Conservation (phyloP, 2,113 vertebrate genomes). For the Cisticola juncidis region DNA sequence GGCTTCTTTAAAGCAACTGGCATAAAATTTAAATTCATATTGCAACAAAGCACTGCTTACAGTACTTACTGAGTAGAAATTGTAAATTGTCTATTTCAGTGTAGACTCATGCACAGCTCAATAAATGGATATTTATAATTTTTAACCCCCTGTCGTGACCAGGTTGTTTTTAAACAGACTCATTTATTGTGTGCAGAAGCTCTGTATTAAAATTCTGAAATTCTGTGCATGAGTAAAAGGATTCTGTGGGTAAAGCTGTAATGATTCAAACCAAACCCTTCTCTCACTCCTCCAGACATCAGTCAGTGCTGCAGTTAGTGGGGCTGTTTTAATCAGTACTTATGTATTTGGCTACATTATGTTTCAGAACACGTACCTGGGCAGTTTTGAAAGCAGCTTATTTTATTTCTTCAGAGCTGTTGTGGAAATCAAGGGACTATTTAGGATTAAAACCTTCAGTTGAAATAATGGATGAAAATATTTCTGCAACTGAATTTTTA, state of each 20-base stretch:
- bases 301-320: not conserved
- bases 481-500: not conserved
- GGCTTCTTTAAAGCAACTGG: not conserved
- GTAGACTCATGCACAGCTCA: not conserved
- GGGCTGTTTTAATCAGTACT: not conserved
- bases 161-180: not conserved
- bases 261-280: not conserved
- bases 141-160: not conserved
- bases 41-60: not conserved
- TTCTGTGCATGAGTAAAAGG: not conserved
- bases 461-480: not conserved
- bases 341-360: not conserved
- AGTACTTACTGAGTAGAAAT: not conserved
- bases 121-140: not conserved
- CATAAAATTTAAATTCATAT: not conserved
- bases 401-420: not conserved
- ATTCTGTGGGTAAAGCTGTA: not conserved
- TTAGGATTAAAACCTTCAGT: not conserved
- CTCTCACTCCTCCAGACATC: not conserved
- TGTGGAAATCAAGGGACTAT: not conserved
- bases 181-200: not conserved
- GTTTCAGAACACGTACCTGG: not conserved
- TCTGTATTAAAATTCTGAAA: not conserved
- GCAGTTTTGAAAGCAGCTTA: not conserved
- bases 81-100: not conserved